These are phyloP conservation scores for Mastacembelus armatus DNA, from an alignment of 2,797 vertebrate species.

Conservation along the genomic window DNA sequence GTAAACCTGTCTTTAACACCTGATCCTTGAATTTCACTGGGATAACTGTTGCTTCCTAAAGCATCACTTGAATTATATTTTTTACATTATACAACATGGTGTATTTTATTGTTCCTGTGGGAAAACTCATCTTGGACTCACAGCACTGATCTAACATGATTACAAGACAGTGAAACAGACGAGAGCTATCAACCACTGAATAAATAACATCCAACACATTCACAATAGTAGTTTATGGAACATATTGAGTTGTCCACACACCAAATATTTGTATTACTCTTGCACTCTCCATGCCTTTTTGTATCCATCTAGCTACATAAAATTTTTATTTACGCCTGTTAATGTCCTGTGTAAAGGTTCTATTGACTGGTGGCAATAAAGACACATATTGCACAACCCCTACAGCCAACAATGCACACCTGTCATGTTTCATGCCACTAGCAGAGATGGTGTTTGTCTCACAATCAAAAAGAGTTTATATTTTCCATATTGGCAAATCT, in stretches of 20 bases:
- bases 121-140: not conserved
- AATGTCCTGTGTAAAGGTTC: too few species aligned
- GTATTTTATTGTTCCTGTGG: slow-evolving; percentile 2
- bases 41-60: slow-evolving; percentile 20
- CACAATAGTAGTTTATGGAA: not conserved
- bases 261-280: not conserved
- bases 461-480: too few species aligned
- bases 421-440: too few species aligned
- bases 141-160: slow-evolving; percentile 4
- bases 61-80: slow-evolving; percentile 14
- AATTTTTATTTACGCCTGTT: too few species aligned
- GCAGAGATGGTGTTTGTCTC: too few species aligned
- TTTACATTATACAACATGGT: not conserved
- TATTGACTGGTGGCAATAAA: too few species aligned
- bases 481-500: too few species aligned
- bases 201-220: not conserved
- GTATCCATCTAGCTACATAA: too few species aligned
- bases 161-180: slow-evolving; percentile 8
- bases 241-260: not conserved
- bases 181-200: not conserved
- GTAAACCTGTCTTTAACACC: slow-evolving; percentile 55
- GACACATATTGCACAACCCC: too few species aligned
- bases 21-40: slow-evolving; percentile 29
- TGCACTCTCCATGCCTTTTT: too few species aligned
- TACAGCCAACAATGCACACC: too few species aligned